Evolutionary conservation across 2,888 invertebrate genomes (phyloP).

Genomic region (Anagyrus pseudococci): DNA sequence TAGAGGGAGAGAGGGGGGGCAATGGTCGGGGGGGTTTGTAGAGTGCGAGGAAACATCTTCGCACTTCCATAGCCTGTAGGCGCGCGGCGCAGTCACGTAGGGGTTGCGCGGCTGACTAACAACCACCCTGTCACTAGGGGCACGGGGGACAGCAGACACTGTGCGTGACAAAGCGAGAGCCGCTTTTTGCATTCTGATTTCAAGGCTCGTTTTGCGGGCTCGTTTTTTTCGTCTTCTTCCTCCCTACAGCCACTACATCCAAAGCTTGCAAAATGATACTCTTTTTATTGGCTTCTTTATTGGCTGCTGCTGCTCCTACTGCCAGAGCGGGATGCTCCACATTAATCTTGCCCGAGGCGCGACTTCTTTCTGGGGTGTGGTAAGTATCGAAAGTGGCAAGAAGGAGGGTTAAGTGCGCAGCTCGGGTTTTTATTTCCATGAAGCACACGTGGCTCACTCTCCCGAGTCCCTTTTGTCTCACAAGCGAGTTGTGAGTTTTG

Average conservation of each 20-base stretch:
- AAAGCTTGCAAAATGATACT: not conserved
- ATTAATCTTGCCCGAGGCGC: not conserved
- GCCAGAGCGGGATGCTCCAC: not conserved
- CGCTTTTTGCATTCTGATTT: constrained; percentile 31
- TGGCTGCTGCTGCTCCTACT: constrained; percentile 1
- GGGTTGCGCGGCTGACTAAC: too few species aligned
- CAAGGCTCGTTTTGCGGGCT: not conserved
- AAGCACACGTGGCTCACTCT: too few species aligned
- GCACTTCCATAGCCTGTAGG: constrained; percentile 19
- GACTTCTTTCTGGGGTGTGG: too few species aligned
- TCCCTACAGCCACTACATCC: too few species aligned
- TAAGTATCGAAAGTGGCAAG: too few species aligned
- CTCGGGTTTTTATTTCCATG: too few species aligned
- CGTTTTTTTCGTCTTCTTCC: not conserved
- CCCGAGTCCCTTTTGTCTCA: too few species aligned
- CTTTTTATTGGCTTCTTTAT: constrained; percentile 16
- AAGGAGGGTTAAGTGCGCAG: too few species aligned
- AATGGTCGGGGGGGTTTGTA: not conserved
- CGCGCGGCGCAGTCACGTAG: not conserved
- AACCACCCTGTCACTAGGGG: not conserved
- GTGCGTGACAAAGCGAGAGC: constrained; percentile 8
- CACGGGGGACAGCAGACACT: not conserved
- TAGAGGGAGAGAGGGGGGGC: constrained; percentile 3
- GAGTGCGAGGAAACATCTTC: constrained; percentile 10
- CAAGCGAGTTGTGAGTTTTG: too few species aligned